Conservation (phyloP, 2,888 invertebrate genomes). For the Drosophila putrida region DNA sequence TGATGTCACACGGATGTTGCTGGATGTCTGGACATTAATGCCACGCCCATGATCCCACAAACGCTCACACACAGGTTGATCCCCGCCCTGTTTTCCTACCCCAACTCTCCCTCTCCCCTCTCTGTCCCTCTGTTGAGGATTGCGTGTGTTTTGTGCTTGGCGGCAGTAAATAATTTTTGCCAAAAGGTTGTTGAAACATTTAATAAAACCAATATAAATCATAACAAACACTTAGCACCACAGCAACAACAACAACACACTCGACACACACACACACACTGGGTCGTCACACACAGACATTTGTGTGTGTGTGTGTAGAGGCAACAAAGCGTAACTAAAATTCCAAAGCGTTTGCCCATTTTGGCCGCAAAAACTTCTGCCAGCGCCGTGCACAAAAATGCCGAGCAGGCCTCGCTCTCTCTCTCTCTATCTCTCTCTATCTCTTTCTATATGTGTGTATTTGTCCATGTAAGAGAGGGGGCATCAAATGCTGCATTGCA, state of each 20-base stretch:
- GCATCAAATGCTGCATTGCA: conserved; percentile 67
- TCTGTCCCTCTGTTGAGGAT: conserved; percentile 33
- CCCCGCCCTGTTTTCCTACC: not conserved
- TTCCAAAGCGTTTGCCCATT: conserved; percentile 80
- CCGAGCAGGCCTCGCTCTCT: conserved; percentile 52
- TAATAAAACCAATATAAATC: conserved; percentile 85
- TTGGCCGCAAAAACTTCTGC: conserved; percentile 74
- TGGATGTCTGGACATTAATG: conserved; percentile 25
- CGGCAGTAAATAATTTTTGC: conserved; percentile 78
- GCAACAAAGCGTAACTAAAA: conserved; percentile 81
- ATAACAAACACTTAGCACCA: conserved; percentile 82
- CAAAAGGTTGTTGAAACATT: conserved; percentile 84
- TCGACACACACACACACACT: conserved; percentile 9
- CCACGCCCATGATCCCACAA: conserved; percentile 8
- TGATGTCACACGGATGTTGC: conserved; percentile 40
- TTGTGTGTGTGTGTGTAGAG: conserved; percentile 22
- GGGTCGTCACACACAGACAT: conserved; percentile 10
- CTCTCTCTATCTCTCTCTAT: not conserved
- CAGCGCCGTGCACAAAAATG: conserved; percentile 69
- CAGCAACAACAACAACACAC: conserved; percentile 51
- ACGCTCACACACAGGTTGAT: not conserved
- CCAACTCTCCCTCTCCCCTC: not conserved
- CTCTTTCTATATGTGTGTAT: conserved; percentile 2
- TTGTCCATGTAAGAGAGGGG: not conserved
- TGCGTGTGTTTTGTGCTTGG: conserved; percentile 48